Conservation (phyloP, 2,888 invertebrate genomes). For the Phalangium opilio region DNA sequence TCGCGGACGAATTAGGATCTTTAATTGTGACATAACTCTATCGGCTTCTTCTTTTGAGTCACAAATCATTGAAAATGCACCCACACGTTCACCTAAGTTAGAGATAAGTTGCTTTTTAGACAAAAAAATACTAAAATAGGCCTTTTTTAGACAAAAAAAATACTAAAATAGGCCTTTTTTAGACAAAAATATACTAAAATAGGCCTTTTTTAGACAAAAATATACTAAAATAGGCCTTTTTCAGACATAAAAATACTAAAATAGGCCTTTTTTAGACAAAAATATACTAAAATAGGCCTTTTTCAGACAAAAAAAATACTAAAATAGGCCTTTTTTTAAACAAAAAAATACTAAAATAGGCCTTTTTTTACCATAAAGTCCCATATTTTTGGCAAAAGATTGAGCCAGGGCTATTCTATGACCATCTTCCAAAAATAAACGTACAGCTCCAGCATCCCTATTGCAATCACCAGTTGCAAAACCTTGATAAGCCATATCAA, state of each 20-base stretch:
- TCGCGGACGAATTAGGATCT: slow-evolving; percentile 85
- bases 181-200: too few species aligned
- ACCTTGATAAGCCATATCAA: slow-evolving; percentile 98
- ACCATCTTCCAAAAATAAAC: slow-evolving; percentile 73
- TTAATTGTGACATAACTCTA: slow-evolving; percentile 77
- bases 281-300: too few species aligned
- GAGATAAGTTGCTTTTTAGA: slow-evolving; percentile 2
- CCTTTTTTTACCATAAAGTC: slow-evolving; percentile 48
- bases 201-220: too few species aligned
- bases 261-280: too few species aligned
- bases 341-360: too few species aligned
- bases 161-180: too few species aligned
- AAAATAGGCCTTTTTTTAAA: too few species aligned
- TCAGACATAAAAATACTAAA: too few species aligned
- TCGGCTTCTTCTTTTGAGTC: slow-evolving; percentile 61
- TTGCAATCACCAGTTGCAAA: slow-evolving; percentile 74
- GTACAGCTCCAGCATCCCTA: slow-evolving; percentile 73
- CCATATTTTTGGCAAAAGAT: slow-evolving; percentile 98
- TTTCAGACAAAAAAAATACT: too few species aligned
- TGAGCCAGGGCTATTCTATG: slow-evolving; percentile 74
- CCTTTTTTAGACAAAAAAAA: too few species aligned
- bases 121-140: too few species aligned
- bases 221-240: too few species aligned
- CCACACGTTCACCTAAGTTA: slow-evolving; percentile 68
- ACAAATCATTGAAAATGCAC: slow-evolving; percentile 67